Percentiles rank a stretch among this genome's conserved stretches.
phyloP scores from a whole-genome alignment of 2,113 vertebrate species.

The Oryzias curvinotus region DNA sequence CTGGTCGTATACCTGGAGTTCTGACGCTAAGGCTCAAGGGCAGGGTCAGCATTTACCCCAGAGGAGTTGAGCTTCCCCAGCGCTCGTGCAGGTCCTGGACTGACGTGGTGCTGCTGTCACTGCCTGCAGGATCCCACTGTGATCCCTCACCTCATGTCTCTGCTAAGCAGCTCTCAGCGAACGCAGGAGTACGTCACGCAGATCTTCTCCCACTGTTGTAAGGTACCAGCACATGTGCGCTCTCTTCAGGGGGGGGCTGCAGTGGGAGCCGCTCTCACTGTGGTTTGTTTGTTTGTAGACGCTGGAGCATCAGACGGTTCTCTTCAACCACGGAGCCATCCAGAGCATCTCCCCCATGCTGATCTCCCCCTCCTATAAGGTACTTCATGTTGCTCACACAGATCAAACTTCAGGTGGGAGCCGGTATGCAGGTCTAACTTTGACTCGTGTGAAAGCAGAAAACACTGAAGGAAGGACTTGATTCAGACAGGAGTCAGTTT shows the following conservation, averaged over 20 bases:
- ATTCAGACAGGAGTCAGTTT: too few relatives aligned
- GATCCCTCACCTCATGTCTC: conserved; percentile 95
- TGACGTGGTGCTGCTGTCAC: not conserved
- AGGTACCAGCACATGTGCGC: conserved; percentile 81
- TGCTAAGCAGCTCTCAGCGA: conserved; percentile 90
- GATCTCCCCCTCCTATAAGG: conserved; percentile 93
- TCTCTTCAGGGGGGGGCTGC: conserved; percentile 2
- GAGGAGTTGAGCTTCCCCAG: too few relatives aligned
- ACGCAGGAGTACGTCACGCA: conserved; percentile 99
- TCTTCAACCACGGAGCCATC: conserved; percentile 95
- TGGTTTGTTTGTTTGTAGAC: conserved; percentile 78
- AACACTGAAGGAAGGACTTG: too few relatives aligned
- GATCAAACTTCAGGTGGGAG: too few relatives aligned
- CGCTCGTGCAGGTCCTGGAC: too few relatives aligned
- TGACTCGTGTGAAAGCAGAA: too few relatives aligned
- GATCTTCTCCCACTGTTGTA: conserved; percentile 99
- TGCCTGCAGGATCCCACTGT: conserved; percentile 87
- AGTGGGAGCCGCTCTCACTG: not conserved
- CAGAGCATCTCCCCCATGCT: conserved; percentile 95
- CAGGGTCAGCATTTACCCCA: too few relatives aligned
- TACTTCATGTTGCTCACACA: conserved; percentile 49
- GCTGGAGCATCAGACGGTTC: conserved; percentile 95
- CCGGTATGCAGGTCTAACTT: too few relatives aligned
- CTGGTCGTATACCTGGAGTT: too few relatives aligned
- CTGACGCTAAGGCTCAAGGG: too few relatives aligned